Evolutionary conservation across 2,113 vertebrate genomes (phyloP).

Genomic region (Tyto alba): DNA sequence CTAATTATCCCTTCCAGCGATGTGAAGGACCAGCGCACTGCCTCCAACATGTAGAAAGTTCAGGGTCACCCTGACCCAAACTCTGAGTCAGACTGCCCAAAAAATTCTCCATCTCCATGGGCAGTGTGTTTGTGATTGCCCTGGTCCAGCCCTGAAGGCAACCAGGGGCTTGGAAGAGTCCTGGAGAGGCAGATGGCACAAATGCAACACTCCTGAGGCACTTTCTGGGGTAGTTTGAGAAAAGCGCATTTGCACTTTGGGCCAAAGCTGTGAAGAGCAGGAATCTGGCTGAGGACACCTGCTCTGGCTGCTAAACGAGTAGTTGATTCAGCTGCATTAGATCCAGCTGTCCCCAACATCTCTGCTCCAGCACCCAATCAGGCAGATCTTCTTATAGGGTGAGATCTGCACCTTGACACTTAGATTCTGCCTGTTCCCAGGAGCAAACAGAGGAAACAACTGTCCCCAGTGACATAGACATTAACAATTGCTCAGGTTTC

Average conservation of each 20-base stretch:
- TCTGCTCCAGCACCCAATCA: background rate
- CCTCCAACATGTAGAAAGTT: background rate
- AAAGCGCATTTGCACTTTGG: background rate
- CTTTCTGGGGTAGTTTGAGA: background rate
- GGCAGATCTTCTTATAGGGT: background rate
- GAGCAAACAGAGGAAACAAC: background rate
- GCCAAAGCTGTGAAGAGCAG: background rate
- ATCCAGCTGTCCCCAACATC: background rate
- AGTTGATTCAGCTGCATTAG: background rate
- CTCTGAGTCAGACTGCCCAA: background rate
- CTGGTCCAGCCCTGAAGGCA: background rate
- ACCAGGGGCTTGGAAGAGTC: background rate
- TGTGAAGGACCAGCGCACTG: background rate
- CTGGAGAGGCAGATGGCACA: background rate
- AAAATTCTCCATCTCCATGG: rapidly evolving
- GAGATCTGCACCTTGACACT: rapidly evolving
- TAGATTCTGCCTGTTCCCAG: background rate
- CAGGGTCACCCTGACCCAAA: background rate
- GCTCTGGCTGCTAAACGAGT: background rate
- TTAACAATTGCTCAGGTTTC: no score
- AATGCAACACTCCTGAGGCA: background rate
- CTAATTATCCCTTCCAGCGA: background rate
- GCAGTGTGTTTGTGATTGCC: background rate
- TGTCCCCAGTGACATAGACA: rapidly evolving
- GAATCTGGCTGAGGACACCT: background rate